phyloP scores from a whole-genome alignment of 2,888 invertebrate species.

The Athrips mouffetella region DNA sequence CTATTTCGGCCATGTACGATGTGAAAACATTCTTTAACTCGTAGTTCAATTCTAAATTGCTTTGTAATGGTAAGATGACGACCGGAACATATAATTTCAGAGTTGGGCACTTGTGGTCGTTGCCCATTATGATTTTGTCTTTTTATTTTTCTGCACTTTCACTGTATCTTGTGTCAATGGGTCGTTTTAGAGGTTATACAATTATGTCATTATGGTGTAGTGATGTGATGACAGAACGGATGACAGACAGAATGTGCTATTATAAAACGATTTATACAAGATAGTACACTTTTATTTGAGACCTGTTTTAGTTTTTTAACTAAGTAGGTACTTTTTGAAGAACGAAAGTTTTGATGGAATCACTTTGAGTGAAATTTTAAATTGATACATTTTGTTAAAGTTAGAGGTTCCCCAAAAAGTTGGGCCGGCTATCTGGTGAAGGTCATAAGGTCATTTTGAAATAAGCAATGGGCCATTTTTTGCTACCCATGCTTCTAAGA shows the following conservation, averaged over 20 bases:
- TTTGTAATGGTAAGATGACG: conserved; percentile 12
- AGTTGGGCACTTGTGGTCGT: conserved; percentile 30
- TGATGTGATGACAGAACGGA: no score
- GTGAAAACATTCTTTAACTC: not conserved
- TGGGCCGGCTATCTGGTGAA: no score
- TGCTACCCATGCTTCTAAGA: no score
- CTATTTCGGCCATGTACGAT: no score
- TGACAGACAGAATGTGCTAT: conserved; percentile 13
- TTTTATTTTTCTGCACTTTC: conserved; percentile 30
- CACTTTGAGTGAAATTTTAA: no score
- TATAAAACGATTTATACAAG: conserved; percentile 1
- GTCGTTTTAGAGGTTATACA: conserved; percentile 28
- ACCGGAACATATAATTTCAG: conserved; percentile 26
- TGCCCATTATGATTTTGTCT: conserved; percentile 25
- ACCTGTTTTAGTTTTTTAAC: not conserved
- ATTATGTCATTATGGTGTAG: conserved; percentile 34
- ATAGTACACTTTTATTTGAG: not conserved
- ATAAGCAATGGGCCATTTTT: no score
- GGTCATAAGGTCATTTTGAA: no score
- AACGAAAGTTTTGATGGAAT: no score
- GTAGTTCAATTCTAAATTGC: not conserved
- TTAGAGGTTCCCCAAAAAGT: no score
- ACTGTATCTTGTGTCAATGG: conserved; percentile 34
- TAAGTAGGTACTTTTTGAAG: no score
- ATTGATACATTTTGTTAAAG: no score